These are phyloP conservation scores for Trematomus loennbergii DNA, from an alignment of 2,113 vertebrate species.

Conservation along the genomic window DNA sequence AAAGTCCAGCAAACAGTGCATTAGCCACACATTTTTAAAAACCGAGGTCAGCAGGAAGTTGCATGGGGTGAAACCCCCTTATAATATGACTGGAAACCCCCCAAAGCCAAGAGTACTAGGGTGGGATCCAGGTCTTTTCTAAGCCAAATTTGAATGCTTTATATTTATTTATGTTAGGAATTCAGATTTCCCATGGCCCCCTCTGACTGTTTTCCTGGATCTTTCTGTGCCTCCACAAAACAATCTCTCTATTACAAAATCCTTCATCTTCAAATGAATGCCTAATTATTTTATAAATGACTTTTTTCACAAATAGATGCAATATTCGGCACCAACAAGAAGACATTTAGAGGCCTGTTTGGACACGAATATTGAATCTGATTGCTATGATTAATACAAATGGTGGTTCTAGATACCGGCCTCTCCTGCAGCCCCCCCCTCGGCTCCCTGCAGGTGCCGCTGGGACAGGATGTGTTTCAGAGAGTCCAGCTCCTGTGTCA, in stretches of 20 bases:
- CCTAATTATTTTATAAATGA: background rate
- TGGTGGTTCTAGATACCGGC: conserved; percentile 39
- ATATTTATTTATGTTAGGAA: too few species aligned
- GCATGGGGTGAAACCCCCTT: too few species aligned
- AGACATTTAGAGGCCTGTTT: background rate
- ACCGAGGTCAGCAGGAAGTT: background rate
- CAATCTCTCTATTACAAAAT: too few species aligned
- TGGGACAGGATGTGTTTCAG: conserved; percentile 91
- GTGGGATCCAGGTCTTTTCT: too few species aligned
- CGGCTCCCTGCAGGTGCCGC: conserved; percentile 78
- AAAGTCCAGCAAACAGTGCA: background rate
- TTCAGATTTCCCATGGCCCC: too few species aligned
- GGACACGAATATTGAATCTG: background rate
- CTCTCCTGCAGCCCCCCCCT: conserved; percentile 55
- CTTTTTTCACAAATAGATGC: conserved; percentile 9
- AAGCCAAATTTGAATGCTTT: too few species aligned
- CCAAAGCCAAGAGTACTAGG: too few species aligned
- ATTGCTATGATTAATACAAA: background rate
- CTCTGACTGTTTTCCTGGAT: too few species aligned
- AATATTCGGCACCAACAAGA: background rate
- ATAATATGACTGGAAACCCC: too few species aligned
- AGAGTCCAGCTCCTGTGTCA: conserved; percentile 90
- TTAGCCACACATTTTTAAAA: background rate
- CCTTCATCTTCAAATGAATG: too few species aligned
- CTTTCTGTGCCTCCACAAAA: too few species aligned